phyloP scores from a whole-genome alignment of 1,140 invertebrate species.

The Artemia franciscana region DNA sequence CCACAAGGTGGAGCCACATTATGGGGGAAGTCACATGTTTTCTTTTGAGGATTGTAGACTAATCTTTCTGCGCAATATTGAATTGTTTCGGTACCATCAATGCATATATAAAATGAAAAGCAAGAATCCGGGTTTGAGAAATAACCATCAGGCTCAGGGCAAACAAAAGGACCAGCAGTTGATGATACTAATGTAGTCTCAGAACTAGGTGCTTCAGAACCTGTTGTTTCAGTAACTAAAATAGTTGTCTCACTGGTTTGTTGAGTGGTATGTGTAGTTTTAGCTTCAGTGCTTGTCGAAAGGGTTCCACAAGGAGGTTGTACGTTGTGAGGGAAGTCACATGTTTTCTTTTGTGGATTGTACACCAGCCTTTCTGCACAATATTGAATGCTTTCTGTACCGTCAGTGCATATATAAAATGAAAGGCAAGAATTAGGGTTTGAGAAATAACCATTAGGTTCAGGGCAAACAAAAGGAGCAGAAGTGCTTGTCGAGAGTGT shows the following conservation, averaged over 20 bases:
- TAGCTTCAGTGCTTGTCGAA: too few species aligned
- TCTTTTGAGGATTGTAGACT: background rate
- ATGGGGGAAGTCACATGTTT: background rate
- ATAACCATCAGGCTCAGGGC: background rate
- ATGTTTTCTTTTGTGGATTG: background rate
- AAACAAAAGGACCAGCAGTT: background rate
- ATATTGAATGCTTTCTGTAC: background rate
- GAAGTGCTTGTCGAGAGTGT: background rate
- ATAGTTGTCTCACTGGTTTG: too few species aligned
- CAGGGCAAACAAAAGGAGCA: conserved; percentile 1
- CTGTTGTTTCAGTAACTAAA: too few species aligned
- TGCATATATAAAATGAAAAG: background rate
- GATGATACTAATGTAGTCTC: too few species aligned
- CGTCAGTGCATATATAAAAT: background rate
- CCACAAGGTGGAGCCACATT: background rate
- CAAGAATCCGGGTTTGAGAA: background rate
- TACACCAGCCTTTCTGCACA: background rate
- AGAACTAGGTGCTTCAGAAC: too few species aligned
- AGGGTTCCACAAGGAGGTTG: too few species aligned
- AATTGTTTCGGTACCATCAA: background rate
- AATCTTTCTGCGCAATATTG: background rate
- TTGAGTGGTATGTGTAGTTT: too few species aligned
- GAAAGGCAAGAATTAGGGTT: background rate
- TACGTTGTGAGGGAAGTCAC: background rate
- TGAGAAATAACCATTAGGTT: background rate